Base-by-base conservation (phyloP, 2,888 invertebrate genomes). In the Brenthis ino region DNA sequence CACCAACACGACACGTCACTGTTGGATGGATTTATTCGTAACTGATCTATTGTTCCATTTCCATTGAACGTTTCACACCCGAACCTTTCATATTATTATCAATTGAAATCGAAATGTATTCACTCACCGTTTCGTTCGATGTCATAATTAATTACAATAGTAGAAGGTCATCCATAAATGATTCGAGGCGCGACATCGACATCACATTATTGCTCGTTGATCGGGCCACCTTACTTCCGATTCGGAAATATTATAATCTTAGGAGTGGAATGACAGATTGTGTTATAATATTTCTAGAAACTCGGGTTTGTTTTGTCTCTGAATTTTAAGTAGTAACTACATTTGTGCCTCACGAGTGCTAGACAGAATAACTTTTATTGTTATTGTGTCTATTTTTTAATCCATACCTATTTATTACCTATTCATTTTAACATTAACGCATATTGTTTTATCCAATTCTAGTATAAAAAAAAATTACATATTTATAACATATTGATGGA, bases 221-320 rank as follows among this genome's bases (percentile, higher is more conserved):
- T 88, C 88, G 85, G 82, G 80, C 85, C 84, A 87, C 85, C 91
- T 87, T 89, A 91, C 93, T 93, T 93, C 93, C 93, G 93, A 93
- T 91, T 93, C 93, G 92, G 92, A 92, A 92, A 92, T 89, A 87
- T 89, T 85, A 86, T 91, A 89, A 89, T 89, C 87, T 84, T 83
- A 82, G 86, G 85, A 87, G 86, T 79, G 82, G 79, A 86, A 86
- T 85, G 81, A 83, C 85, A 84, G 83, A 81, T 77, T 81, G 81
- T 85, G 85, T 83, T 86, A 86, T 70, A 71, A 68, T 68, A 69
- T 74, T 73, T 72, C 74, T 72, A 71, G 71, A 66, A 70, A 72
- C 68, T 69, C 66, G 50, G 63, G 57, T 63, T 63, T 37, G 70
- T 65, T 68, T 58, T 53, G 48, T 64, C 37, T 50, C 51, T 67